phyloP scores from a whole-genome alignment of 2,888 invertebrate genomes.

The Heliconius erato region DNA sequence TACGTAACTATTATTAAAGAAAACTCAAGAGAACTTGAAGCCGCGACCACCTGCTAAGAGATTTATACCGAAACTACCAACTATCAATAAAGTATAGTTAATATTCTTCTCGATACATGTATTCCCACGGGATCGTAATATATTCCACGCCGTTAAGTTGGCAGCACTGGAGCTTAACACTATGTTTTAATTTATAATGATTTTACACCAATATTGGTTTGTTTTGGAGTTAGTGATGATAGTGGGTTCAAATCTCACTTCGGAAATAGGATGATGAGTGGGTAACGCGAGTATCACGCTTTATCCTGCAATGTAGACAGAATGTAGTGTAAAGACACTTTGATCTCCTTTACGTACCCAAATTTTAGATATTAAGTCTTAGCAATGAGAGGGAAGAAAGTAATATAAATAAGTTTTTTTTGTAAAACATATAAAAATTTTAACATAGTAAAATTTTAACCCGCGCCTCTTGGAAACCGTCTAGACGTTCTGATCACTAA shows the following conservation, averaged over 20 bases:
- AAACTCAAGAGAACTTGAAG: slow-evolving; percentile 4
- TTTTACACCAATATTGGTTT: not conserved
- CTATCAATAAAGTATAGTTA: slow-evolving; percentile 19
- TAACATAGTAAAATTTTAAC: too few relatives aligned
- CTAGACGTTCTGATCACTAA: too few relatives aligned
- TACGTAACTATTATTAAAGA: not conserved
- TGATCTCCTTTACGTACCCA: too few relatives aligned
- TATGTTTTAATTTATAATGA: slow-evolving; percentile 8
- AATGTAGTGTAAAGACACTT: too few relatives aligned
- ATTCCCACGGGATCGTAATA: slow-evolving; percentile 23
- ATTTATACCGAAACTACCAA: slow-evolving; percentile 5
- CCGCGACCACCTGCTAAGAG: slow-evolving; percentile 12
- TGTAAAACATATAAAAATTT: too few relatives aligned
- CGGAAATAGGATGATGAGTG: too few relatives aligned
- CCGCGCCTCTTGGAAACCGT: too few relatives aligned
- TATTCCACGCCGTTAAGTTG: slow-evolving; percentile 18
- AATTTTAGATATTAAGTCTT: too few relatives aligned
- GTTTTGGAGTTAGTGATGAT: not conserved
- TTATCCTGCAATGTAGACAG: too few relatives aligned
- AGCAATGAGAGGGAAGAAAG: too few relatives aligned
- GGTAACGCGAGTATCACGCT: too few relatives aligned
- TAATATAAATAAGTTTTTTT: too few relatives aligned
- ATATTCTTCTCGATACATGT: slow-evolving; percentile 8
- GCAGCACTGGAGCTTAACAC: not conserved
- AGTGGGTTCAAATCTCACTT: not conserved